phyloP scores from a whole-genome alignment of 2,113 vertebrate genomes.

The Pterocles orientalis region DNA sequence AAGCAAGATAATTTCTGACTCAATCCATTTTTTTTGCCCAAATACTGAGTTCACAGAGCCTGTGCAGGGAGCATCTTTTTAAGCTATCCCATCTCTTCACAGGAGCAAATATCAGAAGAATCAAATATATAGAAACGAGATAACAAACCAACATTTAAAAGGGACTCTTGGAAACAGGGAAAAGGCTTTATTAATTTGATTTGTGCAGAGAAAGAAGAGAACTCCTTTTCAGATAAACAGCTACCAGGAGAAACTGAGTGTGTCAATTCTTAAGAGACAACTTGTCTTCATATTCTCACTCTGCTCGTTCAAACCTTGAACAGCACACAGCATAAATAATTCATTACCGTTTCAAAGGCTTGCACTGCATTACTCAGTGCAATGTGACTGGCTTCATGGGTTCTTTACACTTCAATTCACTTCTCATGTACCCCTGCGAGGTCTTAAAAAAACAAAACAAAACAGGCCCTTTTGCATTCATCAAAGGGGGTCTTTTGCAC shows the following conservation, averaged over 20 bases:
- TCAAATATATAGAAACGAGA: not conserved
- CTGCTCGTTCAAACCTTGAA: conserved; percentile 33
- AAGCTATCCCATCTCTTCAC: not conserved
- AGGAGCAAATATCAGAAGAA: not conserved
- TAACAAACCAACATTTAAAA: not conserved
- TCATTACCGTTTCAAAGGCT: conserved; percentile 48
- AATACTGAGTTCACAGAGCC: not conserved
- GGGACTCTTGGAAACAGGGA: not conserved
- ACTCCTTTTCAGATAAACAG: conserved; percentile 47
- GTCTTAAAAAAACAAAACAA: not conserved
- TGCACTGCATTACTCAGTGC: conserved; percentile 47
- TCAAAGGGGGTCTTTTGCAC: not conserved
- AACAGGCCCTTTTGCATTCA: not conserved
- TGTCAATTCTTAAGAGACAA: conserved; percentile 45
- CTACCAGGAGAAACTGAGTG: not conserved
- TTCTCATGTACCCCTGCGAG: not conserved
- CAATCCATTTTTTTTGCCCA: not conserved
- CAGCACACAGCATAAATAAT: conserved; percentile 54
- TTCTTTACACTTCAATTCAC: conserved; percentile 53
- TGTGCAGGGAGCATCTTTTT: not conserved
- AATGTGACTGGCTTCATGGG: conserved; percentile 42
- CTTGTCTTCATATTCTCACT: conserved; percentile 45
- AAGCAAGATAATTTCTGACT: not conserved
- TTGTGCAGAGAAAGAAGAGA: conserved; percentile 11
- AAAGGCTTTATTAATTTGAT: conserved; percentile 30